phyloP scores from a whole-genome alignment of 2,888 invertebrate genomes.

The Ophion slaviceki region DNA sequence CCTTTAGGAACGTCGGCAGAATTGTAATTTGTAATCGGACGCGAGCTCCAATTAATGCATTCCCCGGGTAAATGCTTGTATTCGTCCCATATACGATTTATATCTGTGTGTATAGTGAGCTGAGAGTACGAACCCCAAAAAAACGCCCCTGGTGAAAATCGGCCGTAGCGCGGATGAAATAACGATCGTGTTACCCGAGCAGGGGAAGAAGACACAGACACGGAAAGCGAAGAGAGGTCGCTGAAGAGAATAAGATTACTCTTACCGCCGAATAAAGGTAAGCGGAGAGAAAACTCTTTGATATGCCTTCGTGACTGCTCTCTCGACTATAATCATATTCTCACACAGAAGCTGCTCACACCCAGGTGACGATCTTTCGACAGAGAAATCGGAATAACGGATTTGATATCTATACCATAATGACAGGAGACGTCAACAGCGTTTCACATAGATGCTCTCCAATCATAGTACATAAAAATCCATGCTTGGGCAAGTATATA shows the following conservation, averaged over 20 bases:
- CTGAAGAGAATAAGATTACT: conserved; percentile 46
- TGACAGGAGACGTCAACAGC: too few species aligned
- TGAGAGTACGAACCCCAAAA: too few species aligned
- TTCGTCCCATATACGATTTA: conserved; percentile 23
- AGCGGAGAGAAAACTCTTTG: conserved; percentile 53
- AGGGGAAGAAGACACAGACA: conserved; percentile 35
- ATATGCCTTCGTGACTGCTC: conserved; percentile 35
- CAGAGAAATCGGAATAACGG: conserved; percentile 21
- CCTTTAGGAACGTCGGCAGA: conserved; percentile 54
- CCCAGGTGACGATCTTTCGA: conserved; percentile 18
- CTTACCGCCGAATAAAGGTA: conserved; percentile 16
- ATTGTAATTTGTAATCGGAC: conserved; percentile 67
- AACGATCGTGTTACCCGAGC: conserved; percentile 54
- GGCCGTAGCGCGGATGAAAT: conserved; percentile 36
- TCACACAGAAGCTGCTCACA: conserved; percentile 6
- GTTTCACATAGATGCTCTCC: too few species aligned
- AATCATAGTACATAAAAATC: too few species aligned
- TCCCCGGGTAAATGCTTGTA: conserved; percentile 54
- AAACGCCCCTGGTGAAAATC: conserved; percentile 10
- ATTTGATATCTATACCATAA: conserved; percentile 7
- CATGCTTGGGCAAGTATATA: too few species aligned
- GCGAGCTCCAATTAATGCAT: conserved; percentile 65
- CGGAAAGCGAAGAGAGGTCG: conserved; percentile 41
- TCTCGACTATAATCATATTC: conserved; percentile 35
- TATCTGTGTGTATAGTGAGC: background rate